Conservation (phyloP, 1,140 invertebrate species). For the Bradysia coprophila region DNA sequence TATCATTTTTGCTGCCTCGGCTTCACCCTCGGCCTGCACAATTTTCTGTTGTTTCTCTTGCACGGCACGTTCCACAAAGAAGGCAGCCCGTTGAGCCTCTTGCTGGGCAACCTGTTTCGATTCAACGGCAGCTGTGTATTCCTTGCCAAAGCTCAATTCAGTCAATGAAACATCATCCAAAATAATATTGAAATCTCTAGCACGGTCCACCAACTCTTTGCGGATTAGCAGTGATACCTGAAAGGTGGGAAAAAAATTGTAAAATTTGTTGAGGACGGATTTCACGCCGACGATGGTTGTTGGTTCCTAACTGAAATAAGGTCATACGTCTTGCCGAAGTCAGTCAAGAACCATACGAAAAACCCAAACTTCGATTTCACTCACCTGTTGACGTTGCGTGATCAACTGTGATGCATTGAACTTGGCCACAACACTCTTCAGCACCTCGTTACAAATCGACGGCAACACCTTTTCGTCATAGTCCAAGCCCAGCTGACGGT, state of each 20-base stretch:
- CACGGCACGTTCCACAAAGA: constrained; percentile 92
- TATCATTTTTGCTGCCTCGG: constrained; percentile 94
- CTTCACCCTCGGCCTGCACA: constrained; percentile 99
- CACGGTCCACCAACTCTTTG: constrained; percentile 84
- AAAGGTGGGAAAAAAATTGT: not conserved
- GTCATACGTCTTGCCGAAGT: too few relatives aligned
- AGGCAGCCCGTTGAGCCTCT: constrained; percentile 96
- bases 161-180: constrained; percentile 99
- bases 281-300: too few relatives aligned
- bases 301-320: too few relatives aligned
- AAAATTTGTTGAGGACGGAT: too few relatives aligned
- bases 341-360: too few relatives aligned
- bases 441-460: constrained; percentile 97
- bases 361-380: not conserved
- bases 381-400: constrained; percentile 90
- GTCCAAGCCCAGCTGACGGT: constrained; percentile 72
- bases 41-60: constrained; percentile 99
- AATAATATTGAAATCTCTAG: constrained; percentile 97
- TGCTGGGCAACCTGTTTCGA: constrained; percentile 99
- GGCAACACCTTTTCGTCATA: constrained; percentile 88
- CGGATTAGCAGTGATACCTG: constrained; percentile 80
- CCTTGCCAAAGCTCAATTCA: constrained; percentile 95
- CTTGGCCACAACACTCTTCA: constrained; percentile 98
- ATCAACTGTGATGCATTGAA: constrained; percentile 99
- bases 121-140: constrained; percentile 99